Conservation (phyloP, 2,888 invertebrate species). For the Caenorhabditis sp. region DNA sequence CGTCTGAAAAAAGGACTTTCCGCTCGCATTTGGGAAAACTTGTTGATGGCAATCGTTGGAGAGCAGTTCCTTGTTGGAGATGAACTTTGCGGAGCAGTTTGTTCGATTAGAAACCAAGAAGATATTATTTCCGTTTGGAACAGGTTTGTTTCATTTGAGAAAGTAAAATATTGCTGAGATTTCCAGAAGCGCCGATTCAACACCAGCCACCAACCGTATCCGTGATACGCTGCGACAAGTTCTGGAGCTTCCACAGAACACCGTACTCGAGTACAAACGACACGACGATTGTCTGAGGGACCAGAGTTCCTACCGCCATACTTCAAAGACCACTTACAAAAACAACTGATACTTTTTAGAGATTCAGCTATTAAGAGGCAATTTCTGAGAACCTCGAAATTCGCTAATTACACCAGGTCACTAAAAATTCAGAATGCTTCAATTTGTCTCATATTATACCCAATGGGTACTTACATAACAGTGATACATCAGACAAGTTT, state of each 20-base stretch:
- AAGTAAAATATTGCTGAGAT: neutral
- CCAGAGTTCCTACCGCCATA: conserved; percentile 81
- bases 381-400: too few relatives aligned
- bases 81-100: conserved; percentile 97
- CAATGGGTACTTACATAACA: too few relatives aligned
- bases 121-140: conserved; percentile 75
- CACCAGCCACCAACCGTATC: conserved; percentile 90
- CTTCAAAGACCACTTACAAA: conserved; percentile 32
- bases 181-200: conserved; percentile 89
- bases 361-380: too few relatives aligned
- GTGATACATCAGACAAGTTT: too few relatives aligned
- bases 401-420: too few relatives aligned
- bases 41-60: conserved; percentile 97
- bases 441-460: too few relatives aligned
- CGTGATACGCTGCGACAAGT: conserved; percentile 94
- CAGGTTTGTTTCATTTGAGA: too few relatives aligned
- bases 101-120: conserved; percentile 92
- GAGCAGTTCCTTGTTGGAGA: conserved; percentile 82
- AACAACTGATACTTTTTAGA: too few relatives aligned
- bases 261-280: conserved; percentile 91
- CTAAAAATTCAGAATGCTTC: too few relatives aligned
- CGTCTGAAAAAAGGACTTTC: conserved; percentile 85
- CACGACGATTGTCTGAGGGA: conserved; percentile 84
- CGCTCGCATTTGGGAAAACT: conserved; percentile 92
- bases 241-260: conserved; percentile 92